Base-by-base conservation (phyloP, 2,888 invertebrate genomes). In the Callinectes sapidus region DNA sequence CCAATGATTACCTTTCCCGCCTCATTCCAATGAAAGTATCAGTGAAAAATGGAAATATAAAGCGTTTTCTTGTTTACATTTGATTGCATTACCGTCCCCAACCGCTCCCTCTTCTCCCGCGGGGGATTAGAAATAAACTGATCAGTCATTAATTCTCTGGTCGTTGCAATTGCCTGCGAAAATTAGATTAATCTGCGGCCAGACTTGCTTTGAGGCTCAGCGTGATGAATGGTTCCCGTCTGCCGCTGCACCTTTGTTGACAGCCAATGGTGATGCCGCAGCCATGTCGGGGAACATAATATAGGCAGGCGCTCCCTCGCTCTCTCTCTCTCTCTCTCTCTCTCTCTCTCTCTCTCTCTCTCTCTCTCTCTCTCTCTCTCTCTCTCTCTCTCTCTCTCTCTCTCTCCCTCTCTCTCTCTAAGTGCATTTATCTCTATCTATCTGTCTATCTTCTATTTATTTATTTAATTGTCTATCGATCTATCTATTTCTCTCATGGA, bases 101-200 rank as follows among this genome's bases (percentile, higher is more conserved):
- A 0, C n/a, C 8, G 23, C 71, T 71, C 28, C n/a, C 71, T 71
- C 23, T n/a, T 2, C 71, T 28, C 23, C 71, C 71, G 71, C n/a
- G 71, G 23, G 71, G 71, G 5, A 28, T 71, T 71, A n/a, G 10
- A 71, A 71, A 71, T 71, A 71, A 71, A 71, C 71, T 71, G 71
- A 71, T 71, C 71, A 23, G 71, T 71, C 71, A 71, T 71, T 71
- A 71, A 71, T 71, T 28, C 71, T 71, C n/a, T 71, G 28, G n/a
- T 71, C 71, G 28, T n/a, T 23, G 71, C 71, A 71, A 71, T 71
- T 71, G 71, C 71, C 71, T 71, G 71, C 28, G 71, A 71, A 71
- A 71, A 71, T 71, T 71, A 71, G 71, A 71, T 71, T 71, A 71
- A 71, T 71, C 71, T 71, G 71, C 71, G 71, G 71, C 71, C 71